Percentiles rank a stretch among this genome's conserved stretches.
phyloP scores from a whole-genome alignment of 2,113 vertebrate species.

The Axis porcinus region DNA sequence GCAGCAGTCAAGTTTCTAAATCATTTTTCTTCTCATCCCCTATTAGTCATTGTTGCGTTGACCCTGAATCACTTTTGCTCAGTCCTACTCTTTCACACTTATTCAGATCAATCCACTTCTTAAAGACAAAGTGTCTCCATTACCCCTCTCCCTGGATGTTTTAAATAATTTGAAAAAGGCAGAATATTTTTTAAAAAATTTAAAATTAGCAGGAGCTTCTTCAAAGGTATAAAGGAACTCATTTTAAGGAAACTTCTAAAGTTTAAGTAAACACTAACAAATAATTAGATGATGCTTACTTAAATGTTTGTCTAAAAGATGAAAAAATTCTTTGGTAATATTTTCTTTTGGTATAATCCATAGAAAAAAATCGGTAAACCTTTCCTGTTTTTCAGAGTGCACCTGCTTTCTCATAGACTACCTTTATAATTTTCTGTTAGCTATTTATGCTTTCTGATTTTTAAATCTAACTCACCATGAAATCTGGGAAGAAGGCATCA shows the following conservation, averaged over 20 bases:
- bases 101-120: not conserved
- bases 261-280: not conserved
- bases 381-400: not conserved
- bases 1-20: not conserved
- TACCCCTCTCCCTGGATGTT: not conserved
- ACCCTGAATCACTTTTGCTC: not conserved
- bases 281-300: not conserved
- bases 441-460: slow-evolving; percentile 19
- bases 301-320: slow-evolving; percentile 10
- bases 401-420: not conserved
- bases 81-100: not conserved
- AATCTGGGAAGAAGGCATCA: not conserved
- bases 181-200: not conserved
- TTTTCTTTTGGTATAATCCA: slow-evolving; percentile 28
- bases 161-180: not conserved
- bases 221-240: slow-evolving; percentile 1
- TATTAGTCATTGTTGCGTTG: not conserved
- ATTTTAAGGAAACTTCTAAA: slow-evolving; percentile 15
- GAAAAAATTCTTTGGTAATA: not conserved
- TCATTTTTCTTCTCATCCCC: not conserved
- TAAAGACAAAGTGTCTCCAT: not conserved
- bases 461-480: not conserved
- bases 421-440: not conserved
- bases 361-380: not conserved
- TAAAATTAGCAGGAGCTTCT: not conserved